Base-by-base conservation (phyloP, 2,113 vertebrate genomes). In the Bombycilla garrulus region DNA sequence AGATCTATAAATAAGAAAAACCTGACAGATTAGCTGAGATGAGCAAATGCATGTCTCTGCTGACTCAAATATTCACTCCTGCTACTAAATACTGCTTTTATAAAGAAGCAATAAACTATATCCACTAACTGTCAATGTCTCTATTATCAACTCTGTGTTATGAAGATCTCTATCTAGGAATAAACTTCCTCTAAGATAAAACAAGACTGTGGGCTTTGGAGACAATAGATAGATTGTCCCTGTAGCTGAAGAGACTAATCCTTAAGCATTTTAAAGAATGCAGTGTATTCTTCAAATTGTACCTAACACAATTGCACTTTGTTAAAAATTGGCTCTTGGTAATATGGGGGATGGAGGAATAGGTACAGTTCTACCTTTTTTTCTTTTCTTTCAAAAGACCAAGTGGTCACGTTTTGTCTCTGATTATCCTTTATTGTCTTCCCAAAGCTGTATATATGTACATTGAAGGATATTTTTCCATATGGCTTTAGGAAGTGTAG, bases 161-260 rank as follows among this genome's bases (percentile, higher is more conserved):
- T 69, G 96, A 95, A 98, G 98, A 98, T 98, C 89, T 28, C 92
- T 97, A 98, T 98, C 97, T 97, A 97, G 96, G 95, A 97, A 98
- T 97, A 97, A 98, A 98, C 98, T 97, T 98, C 97, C 97, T 97
- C 72, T 89, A 79, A 98, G 96, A 97, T 97, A 97, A 98, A 98
- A 92, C 87, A 96, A 66, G 69, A 82, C 94, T 87, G 69, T 2
- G 19, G 94, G 86, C 38, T 89, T 76, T 53, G 70, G 95, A 96
- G 90, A 99, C 99, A 99, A 99, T 98, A 97, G 98, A 62, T 82
- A 98, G 92, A 98, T 97, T 99, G 98, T 99, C 93, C 80, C 33
- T 25, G 47, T 87, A 92, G 86, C 85, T 97, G 82, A 95, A 97
- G 96, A 97, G 93, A 76, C 81, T 92, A 87, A 97, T 98, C 98